Evolutionary conservation across 1,140 invertebrate genomes (phyloP).

Genomic region (Leguminivora glycinivorella): DNA sequence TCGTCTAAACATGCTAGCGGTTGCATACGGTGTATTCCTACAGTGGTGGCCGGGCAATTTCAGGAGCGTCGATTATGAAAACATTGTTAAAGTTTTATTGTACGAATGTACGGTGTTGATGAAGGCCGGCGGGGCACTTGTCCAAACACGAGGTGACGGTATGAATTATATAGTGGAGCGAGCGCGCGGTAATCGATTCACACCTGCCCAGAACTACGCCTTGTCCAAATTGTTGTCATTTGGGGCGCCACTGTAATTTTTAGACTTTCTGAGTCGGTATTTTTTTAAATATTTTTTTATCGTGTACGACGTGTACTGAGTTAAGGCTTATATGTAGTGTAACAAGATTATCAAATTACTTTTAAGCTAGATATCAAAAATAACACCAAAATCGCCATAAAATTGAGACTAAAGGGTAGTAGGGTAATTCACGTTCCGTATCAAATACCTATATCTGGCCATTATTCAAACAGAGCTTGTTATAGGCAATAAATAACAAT

Average conservation of each 20-base stretch:
- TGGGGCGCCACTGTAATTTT: constrained; percentile 12
- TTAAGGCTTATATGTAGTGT: no score
- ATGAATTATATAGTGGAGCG: constrained; percentile 70
- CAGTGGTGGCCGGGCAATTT: constrained; percentile 43
- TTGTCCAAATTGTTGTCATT: constrained; percentile 25
- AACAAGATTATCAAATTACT: no score
- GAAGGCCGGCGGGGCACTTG: constrained; percentile 72
- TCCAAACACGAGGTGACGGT: constrained; percentile 68
- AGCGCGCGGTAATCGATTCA: constrained; percentile 70
- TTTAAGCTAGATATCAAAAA: no score
- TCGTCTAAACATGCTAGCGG: constrained; percentile 53
- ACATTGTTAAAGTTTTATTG: constrained; percentile 77
- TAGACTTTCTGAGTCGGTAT: neutral
- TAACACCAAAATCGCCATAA: no score
- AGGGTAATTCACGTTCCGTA: no score
- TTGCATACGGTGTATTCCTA: constrained; percentile 37
- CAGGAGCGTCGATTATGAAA: constrained; percentile 68
- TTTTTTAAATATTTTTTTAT: no score
- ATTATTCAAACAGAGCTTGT: no score
- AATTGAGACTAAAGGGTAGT: no score
- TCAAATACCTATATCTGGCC: no score
- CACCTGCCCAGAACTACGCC: constrained; percentile 53
- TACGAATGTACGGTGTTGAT: constrained; percentile 72
- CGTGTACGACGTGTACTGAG: no score
- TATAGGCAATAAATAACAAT: no score